Percentiles rank a stretch among this genome's conserved stretches.
phyloP scores from a whole-genome alignment of 2,113 vertebrate species.

The Plestiodon gilberti region DNA sequence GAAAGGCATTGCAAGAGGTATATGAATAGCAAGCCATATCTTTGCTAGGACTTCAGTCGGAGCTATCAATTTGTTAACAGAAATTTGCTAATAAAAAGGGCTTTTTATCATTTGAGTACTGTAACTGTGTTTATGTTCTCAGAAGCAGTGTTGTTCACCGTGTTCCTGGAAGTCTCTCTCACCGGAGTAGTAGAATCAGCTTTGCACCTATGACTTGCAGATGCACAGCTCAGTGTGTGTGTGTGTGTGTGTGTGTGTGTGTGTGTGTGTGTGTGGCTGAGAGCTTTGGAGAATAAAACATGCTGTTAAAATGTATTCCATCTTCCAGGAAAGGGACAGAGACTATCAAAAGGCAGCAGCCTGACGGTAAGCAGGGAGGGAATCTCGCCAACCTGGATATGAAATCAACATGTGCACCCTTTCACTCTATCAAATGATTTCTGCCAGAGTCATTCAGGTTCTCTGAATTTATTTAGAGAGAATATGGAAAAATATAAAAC shows the following conservation, averaged over 20 bases:
- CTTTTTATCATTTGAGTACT: background rate
- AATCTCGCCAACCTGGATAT: background rate
- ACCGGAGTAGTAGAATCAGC: background rate
- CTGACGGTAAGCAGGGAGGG: background rate
- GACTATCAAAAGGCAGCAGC: background rate
- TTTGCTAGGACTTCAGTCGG: background rate
- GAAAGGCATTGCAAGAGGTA: background rate
- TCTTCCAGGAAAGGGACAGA: conserved; percentile 4
- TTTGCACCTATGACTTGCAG: background rate
- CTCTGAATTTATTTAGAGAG: background rate
- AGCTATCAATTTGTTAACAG: background rate
- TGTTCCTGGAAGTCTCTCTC: background rate
- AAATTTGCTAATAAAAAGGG: background rate
- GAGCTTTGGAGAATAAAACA: background rate
- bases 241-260: background rate
- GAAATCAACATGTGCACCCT: background rate
- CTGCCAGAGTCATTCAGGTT: background rate
- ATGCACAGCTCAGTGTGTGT: background rate
- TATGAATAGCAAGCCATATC: background rate
- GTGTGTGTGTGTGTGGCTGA: background rate
- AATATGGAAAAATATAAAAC: background rate
- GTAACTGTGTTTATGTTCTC: background rate
- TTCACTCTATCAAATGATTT: background rate
- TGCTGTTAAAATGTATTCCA: background rate
- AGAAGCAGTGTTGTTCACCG: background rate